Conservation (phyloP, 2,797 vertebrate species). For the Trichosurus vulpecula region DNA sequence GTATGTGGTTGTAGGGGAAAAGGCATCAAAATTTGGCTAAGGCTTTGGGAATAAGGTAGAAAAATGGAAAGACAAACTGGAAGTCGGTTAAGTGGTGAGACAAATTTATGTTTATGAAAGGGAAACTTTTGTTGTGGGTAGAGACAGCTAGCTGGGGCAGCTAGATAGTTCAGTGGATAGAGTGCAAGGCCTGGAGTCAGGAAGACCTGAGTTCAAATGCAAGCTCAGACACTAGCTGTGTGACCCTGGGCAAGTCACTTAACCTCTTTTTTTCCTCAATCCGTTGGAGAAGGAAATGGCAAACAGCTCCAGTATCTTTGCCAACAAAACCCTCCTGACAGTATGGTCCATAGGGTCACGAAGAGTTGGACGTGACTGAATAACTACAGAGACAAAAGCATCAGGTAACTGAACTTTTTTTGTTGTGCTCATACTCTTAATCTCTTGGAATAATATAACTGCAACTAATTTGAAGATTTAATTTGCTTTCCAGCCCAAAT, state of each 20-base stretch:
- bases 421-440: slow-evolving; percentile 32
- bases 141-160: too few species aligned
- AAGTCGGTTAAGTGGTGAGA: slow-evolving; percentile 33
- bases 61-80: slow-evolving; percentile 39
- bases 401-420: slow-evolving; percentile 36
- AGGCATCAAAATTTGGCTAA: slow-evolving; percentile 50
- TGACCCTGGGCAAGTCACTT: neutral
- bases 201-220: too few species aligned
- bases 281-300: too few species aligned
- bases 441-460: slow-evolving; percentile 53
- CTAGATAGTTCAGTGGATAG: too few species aligned
- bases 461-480: slow-evolving; percentile 55
- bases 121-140: neutral
- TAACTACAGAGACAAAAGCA: neutral
- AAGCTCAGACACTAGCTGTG: neutral
- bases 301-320: too few species aligned
- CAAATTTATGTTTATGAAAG: neutral
- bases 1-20: slow-evolving; percentile 63
- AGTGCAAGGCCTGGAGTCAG: too few species aligned
- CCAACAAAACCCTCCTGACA: neutral
- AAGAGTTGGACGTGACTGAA: neutral
- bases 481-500: slow-evolving; percentile 48
- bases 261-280: neutral
- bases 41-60: slow-evolving; percentile 38
- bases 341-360: neutral